Base-by-base conservation (phyloP, 2,888 invertebrate species). In the Papilio protenor region DNA sequence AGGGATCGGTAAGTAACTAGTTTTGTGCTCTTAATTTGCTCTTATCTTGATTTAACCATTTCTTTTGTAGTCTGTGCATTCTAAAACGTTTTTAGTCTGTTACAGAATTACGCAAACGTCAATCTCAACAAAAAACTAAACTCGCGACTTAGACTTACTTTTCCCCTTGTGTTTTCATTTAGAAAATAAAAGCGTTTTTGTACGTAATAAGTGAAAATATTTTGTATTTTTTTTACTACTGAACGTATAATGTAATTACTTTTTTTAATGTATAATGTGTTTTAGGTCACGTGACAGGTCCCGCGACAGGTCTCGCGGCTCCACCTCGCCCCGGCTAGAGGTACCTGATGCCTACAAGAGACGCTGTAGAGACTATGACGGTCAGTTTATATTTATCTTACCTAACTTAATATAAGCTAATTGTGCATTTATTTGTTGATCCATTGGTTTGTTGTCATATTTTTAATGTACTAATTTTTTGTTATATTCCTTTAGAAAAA, bases 311-410 rank as follows among this genome's bases (percentile, higher is more conserved):
- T 93, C 91, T 0, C 88, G 89, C 6, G 91, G 90, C 0, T 88
- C 88, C 0, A 74, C 86, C 18, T 94, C 92, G 3, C 92, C 92
- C 1, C 82, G 92, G 75, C 66, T 93, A 82, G 92, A 91, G 0
- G 84, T 89, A 84, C 81, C 88, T 33, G 92, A 93, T 79, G 87
- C 89, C 10, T 90, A 89, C 81, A 96, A 96, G 83, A 95, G 97
- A 75, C 95, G 98, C 49, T 98, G 98, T 89, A 95, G 98, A 75
- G 99, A 99, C 91, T 99, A 98, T 86, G 98, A 99, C 87, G 97
- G 97, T 97, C 89, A 82, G 90, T 82, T 33, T 75, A 52, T 18
- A 4, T 40, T 70, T 27, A 21, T 52, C 8, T 40, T 33, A 55
- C 8, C 1, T 55, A 55, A 49, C 49, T 6, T 40, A 14, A 49